Base-by-base conservation (phyloP, 2,888 invertebrate species). In the Drosophila atripex region DNA sequence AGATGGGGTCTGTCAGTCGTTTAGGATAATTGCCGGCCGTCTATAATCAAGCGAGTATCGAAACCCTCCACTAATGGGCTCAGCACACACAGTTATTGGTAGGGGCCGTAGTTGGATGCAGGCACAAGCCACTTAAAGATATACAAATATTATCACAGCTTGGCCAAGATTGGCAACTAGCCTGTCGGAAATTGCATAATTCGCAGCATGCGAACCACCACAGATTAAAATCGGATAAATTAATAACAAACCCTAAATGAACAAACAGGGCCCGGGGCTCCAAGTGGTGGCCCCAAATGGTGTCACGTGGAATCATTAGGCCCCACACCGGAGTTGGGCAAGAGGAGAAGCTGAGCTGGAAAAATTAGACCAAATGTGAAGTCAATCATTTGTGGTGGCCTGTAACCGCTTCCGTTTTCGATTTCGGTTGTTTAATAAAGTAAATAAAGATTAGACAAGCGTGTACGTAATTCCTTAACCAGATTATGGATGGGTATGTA, bases 101-200 rank as follows among this genome's bases (percentile, higher is more conserved):
- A n/a, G 55, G 63, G 56, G 49, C 45, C 39, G 30, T 28, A 45
- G 39, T 68, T 69, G 45, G 52, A 58, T 35, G n/a, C 47, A 35
- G 32, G n/a, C 54, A 41, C 18, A 28, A 43, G 35, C 46, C 38
- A 61, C 30, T 39, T 53, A 28, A 47, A 47, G 46, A 41, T 21
- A 57, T 53, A 63, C 52, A 54, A 43, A 61, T 53, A 57, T 71
- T 45, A 43, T 18, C 38, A 56, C 35, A 30, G 41, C 71, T n/a
- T n/a, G n/a, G 21, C 55, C 46, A 5, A 73, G 65, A 75, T 70
- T 74, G 74, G 30, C 54, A 59, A 50, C 43, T 49, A 43, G 32
- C 14, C 41, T 25, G 45, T 64, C 64, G 55, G 49, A 57, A 63
- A 57, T 80, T 80, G 60, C 86, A 51, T 72, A 73, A 80, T 59